Conservation (phyloP, 35 echinoderm and acorn worm species). For the Diadema setosum region DNA sequence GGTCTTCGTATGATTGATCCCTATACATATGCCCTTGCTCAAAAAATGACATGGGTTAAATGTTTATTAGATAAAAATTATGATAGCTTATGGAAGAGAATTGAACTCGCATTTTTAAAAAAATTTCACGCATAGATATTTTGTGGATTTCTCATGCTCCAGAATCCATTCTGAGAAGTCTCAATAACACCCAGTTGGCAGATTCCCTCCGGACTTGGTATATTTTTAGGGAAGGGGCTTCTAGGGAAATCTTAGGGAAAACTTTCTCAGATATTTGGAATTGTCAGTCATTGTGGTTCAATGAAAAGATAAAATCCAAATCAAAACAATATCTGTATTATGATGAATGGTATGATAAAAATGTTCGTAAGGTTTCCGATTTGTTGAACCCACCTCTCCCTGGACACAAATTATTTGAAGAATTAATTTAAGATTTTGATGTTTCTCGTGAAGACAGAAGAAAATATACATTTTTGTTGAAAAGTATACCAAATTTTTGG, state of each 20-base stretch:
- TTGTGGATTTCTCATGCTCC: background rate
- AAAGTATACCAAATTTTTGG: too few species aligned
- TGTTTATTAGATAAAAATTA: background rate
- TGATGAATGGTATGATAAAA: too few species aligned
- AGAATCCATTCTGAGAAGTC: too few species aligned
- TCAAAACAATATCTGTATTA: constrained; percentile 7
- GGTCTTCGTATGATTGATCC: too few species aligned
- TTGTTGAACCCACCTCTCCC: background rate
- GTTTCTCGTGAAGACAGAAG: background rate
- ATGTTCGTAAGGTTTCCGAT: too few species aligned
- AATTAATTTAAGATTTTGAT: background rate
- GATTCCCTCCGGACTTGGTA: constrained; percentile 9
- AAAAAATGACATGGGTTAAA: background rate
- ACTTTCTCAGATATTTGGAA: background rate
- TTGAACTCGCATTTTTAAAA: background rate
- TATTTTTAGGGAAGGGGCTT: background rate
- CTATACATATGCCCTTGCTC: background rate
- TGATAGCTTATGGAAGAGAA: background rate
- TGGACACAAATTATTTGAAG: background rate
- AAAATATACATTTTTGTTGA: too few species aligned
- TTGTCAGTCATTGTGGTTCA: background rate
- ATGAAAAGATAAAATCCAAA: background rate
- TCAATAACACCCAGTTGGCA: background rate
- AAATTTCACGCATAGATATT: background rate
- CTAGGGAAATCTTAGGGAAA: background rate